phyloP scores from a whole-genome alignment of 2,888 invertebrate species.

The Drosophila sordidula region DNA sequence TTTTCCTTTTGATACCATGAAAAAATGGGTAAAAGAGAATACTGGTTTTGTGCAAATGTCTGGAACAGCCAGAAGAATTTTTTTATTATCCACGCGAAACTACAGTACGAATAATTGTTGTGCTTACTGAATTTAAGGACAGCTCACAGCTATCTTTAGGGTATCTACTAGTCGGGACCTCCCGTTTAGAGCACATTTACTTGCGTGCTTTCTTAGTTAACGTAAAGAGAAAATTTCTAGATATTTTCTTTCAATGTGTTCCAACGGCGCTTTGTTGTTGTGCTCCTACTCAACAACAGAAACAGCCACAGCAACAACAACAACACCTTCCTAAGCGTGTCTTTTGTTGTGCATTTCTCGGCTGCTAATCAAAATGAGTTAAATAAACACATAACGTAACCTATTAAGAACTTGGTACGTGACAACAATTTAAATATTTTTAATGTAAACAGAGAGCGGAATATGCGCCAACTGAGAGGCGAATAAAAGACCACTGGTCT shows the following conservation, averaged over 20 bases:
- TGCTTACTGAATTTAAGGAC: too few relatives aligned
- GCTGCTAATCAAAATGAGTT: slow-evolving; percentile 78
- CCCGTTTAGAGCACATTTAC: neutral
- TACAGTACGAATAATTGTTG: too few relatives aligned
- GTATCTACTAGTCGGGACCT: too few relatives aligned
- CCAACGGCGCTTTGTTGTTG: slow-evolving; percentile 32
- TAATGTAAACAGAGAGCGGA: slow-evolving; percentile 75
- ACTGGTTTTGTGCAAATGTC: too few relatives aligned
- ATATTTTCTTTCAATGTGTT: slow-evolving; percentile 1
- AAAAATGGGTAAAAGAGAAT: too few relatives aligned
- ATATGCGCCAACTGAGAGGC: slow-evolving; percentile 38
- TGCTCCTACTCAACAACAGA: neutral
- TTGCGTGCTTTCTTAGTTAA: slow-evolving; percentile 30
- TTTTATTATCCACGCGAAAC: too few relatives aligned
- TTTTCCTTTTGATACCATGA: too few relatives aligned
- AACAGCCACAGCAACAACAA: slow-evolving; percentile 7
- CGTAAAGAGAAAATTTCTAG: slow-evolving; percentile 20
- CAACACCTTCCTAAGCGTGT: slow-evolving; percentile 47
- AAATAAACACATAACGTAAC: slow-evolving; percentile 80
- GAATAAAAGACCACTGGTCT: slow-evolving; percentile 49
- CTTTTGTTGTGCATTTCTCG: slow-evolving; percentile 67
- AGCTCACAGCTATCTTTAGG: too few relatives aligned
- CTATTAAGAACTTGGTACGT: slow-evolving; percentile 80
- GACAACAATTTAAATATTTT: slow-evolving; percentile 80
- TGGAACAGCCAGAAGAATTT: too few relatives aligned